Percentiles rank a stretch among this genome's conserved stretches.
Evolutionary conservation across 2,888 invertebrate species (phyloP).

Genomic region (Aphrophora alni): DNA sequence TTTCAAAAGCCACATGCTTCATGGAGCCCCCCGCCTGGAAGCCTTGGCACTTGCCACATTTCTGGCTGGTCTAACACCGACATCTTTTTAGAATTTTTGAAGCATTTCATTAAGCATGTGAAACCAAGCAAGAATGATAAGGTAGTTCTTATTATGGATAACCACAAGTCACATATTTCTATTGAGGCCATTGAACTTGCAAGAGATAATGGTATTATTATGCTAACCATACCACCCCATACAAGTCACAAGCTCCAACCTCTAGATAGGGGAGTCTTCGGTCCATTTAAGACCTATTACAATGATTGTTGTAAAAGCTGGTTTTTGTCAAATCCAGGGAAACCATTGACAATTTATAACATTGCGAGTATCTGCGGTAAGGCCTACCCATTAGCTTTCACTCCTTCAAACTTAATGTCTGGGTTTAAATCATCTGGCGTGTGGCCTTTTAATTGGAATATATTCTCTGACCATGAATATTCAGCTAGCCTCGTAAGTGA

Average conservation of each 20-base stretch:
- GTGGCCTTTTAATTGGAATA: not conserved
- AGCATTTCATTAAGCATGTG: not conserved
- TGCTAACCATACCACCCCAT: not conserved
- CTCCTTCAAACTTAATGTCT: not conserved
- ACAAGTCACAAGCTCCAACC: not conserved
- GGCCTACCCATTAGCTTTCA: not conserved
- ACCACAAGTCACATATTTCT: too few relatives aligned
- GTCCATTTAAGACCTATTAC: too few relatives aligned
- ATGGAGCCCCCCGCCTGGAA: conserved; percentile 6
- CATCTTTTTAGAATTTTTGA: too few relatives aligned
- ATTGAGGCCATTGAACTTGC: too few relatives aligned
- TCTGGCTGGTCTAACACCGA: too few relatives aligned
- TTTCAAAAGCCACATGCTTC: conserved; percentile 10
- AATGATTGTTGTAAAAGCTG: not conserved
- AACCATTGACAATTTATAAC: not conserved
- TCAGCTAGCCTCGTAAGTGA: conserved; percentile 18
- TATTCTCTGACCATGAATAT: not conserved
- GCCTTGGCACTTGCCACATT: not conserved
- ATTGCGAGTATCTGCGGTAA: conserved; percentile 9
- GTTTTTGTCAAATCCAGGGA: not conserved
- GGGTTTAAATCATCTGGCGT: not conserved
- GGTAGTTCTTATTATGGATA: not conserved
- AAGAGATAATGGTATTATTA: too few relatives aligned
- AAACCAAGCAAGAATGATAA: conserved; percentile 13
- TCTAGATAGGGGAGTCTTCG: too few relatives aligned